phyloP scores from a whole-genome alignment of 2,888 invertebrate genomes.

The Amphimallon solstitiale region DNA sequence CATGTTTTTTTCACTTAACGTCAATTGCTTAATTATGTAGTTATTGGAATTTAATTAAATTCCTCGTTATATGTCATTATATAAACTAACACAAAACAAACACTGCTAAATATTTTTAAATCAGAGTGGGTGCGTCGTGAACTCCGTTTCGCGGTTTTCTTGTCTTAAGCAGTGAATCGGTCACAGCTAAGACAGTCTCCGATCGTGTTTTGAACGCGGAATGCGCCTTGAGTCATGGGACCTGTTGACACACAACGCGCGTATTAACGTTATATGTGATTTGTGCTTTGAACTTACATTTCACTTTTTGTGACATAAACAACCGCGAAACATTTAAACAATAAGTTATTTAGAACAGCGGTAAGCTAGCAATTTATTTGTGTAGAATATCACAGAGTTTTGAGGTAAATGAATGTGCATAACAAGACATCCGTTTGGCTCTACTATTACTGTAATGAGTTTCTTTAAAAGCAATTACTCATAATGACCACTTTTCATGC shows the following conservation, averaged over 20 bases:
- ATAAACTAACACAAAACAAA: not conserved
- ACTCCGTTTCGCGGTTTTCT: conserved; percentile 32
- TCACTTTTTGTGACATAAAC: conserved; percentile 8
- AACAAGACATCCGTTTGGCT: too few relatives aligned
- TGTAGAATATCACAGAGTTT: not conserved
- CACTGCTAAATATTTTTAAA: conserved; percentile 13
- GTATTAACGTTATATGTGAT: conserved; percentile 39
- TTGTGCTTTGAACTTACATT: conserved; percentile 16
- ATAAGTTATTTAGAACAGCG: not conserved
- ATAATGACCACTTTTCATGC: too few relatives aligned
- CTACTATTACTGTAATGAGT: too few relatives aligned
- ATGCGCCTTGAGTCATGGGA: conserved; percentile 55
- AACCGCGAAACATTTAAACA: conserved; percentile 7
- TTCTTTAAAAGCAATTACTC: too few relatives aligned
- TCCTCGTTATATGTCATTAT: not conserved
- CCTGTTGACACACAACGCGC: conserved; percentile 53
- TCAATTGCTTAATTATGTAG: not conserved
- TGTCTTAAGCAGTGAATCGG: conserved; percentile 46
- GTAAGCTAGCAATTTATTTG: not conserved
- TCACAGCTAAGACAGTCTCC: conserved; percentile 50
- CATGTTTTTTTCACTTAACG: too few relatives aligned
- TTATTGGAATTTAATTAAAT: not conserved
- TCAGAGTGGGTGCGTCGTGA: conserved; percentile 38
- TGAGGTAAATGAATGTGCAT: too few relatives aligned
- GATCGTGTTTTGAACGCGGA: conserved; percentile 48